Evolutionary conservation across 2,113 vertebrate genomes (phyloP).

Genomic region (Bubo scandiacus): DNA sequence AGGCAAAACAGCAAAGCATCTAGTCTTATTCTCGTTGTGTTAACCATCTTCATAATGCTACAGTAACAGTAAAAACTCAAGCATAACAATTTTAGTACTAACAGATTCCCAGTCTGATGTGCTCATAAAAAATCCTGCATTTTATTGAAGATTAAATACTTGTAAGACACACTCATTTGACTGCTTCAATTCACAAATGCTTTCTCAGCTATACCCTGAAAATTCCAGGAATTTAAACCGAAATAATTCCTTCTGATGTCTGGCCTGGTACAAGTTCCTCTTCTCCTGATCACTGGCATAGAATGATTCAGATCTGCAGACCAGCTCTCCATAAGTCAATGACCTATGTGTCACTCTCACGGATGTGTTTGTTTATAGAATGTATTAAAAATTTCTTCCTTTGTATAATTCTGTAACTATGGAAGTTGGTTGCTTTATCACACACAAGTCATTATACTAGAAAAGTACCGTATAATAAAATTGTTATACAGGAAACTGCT

Average conservation of each 20-base stretch:
- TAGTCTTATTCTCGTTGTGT: background rate
- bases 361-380: background rate
- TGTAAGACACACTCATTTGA: background rate
- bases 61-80: background rate
- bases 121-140: background rate
- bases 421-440: background rate
- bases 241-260: background rate
- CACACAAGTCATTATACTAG: background rate
- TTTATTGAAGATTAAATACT: background rate
- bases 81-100: background rate
- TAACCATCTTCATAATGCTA: background rate
- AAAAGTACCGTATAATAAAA: constrained; percentile 8
- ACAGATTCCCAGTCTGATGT: background rate
- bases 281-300: background rate
- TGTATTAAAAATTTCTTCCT: background rate
- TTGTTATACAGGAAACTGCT: background rate
- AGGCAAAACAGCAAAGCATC: background rate
- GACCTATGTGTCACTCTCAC: background rate
- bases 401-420: background rate
- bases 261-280: background rate
- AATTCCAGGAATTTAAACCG: background rate
- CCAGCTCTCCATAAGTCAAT: background rate
- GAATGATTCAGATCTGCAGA: background rate
- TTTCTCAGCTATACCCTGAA: background rate
- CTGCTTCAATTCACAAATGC: background rate